phyloP scores from a whole-genome alignment of 2,113 vertebrate genomes.

The Egretta garzetta region DNA sequence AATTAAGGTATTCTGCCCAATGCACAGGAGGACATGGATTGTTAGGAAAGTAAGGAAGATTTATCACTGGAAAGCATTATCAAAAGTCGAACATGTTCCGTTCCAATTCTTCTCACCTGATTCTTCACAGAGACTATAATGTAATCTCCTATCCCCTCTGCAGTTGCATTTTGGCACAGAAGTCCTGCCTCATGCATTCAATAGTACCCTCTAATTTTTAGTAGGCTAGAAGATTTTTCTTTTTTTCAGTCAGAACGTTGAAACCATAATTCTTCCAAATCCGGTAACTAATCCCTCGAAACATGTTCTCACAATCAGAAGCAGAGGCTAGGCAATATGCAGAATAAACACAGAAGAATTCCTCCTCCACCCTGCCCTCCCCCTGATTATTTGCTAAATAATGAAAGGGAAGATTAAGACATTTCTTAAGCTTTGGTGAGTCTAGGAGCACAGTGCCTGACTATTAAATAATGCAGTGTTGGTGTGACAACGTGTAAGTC shows the following conservation, averaged over 20 bases:
- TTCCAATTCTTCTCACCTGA: neutral
- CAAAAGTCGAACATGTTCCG: neutral
- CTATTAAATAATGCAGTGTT: neutral
- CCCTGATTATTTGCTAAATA: constrained; percentile 15
- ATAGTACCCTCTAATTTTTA: neutral
- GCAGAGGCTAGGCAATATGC: neutral
- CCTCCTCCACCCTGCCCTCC: neutral
- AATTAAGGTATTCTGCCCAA: neutral
- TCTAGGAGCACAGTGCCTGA: neutral
- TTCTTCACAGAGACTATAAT: neutral
- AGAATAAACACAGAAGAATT: constrained; percentile 14
- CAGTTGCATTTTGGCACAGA: neutral
- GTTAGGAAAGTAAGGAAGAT: neutral
- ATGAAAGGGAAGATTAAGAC: constrained; percentile 9
- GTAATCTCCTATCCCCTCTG: neutral
- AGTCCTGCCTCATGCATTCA: neutral
- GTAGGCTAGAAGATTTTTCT: neutral
- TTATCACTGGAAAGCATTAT: neutral
- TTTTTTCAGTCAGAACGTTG: neutral
- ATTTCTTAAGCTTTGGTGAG: neutral
- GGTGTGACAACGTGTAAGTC: neutral
- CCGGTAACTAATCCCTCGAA: neutral
- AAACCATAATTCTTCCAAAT: constrained; percentile 35
- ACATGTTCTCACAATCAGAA: neutral
- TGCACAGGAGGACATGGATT: neutral